These are phyloP conservation scores for Chrysopa pallens DNA, from an alignment of 1,140 invertebrate species.

Conservation along the genomic window DNA sequence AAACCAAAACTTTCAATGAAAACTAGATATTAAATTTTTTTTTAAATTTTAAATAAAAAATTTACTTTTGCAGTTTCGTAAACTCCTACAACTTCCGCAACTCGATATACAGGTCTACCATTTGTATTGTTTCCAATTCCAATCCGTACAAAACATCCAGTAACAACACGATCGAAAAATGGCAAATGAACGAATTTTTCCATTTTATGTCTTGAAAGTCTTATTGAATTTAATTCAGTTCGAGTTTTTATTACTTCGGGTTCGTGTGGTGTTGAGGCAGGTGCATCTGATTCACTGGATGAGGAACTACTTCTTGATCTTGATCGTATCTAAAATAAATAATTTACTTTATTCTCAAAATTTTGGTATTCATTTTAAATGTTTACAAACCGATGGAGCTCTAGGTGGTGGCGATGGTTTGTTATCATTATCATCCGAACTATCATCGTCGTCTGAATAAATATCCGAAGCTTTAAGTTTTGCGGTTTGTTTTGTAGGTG, in stretches of 20 bases:
- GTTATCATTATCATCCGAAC: constrained; percentile 42
- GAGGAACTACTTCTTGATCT: background rate
- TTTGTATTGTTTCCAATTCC: constrained; percentile 83
- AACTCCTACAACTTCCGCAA: constrained; percentile 86
- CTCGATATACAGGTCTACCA: constrained; percentile 75
- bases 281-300: constrained; percentile 5
- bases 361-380: background rate
- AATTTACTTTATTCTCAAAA: background rate
- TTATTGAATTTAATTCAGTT: constrained; percentile 74
- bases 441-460: constrained; percentile 87
- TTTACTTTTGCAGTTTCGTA: constrained; percentile 71
- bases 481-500: constrained; percentile 22
- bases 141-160: constrained; percentile 89
- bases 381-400: constrained; percentile 15
- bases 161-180: constrained; percentile 78
- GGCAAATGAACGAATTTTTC: constrained; percentile 92
- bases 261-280: constrained; percentile 23
- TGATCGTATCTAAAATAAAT: constrained; percentile 1
- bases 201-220: constrained; percentile 81
- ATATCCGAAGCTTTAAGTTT: constrained; percentile 86
- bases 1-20: no score
- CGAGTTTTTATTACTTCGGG: constrained; percentile 46
- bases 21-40: background rate
- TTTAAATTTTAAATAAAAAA: background rate
- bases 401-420: constrained; percentile 8